A percentile compares a stretch with the other conserved stretches of the same genome.
Evolutionary conservation across 2,797 vertebrate genomes (phyloP).

Genomic region (Intellagama lesueurii): DNA sequence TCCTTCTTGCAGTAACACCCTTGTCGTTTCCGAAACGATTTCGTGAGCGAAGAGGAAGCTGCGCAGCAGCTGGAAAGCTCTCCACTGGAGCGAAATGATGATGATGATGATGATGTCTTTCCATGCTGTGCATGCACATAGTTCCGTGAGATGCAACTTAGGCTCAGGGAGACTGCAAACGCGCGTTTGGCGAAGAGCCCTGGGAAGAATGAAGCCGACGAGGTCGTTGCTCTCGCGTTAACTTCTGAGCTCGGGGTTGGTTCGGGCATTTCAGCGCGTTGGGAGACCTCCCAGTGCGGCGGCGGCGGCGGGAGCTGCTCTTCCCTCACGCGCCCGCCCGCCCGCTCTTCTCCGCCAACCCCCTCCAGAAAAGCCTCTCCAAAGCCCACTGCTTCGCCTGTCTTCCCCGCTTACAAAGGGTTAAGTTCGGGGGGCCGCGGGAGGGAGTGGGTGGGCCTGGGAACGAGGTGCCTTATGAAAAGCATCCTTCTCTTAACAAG

Average conservation of each 20-base stretch:
- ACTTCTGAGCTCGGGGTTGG: background rate
- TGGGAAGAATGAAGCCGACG: background rate
- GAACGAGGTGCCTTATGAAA: background rate
- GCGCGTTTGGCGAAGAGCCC: background rate
- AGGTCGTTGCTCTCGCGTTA: background rate
- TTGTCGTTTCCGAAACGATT: too few species aligned
- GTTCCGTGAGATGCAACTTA: background rate
- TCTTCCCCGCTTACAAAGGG: slow-evolving; percentile 4
- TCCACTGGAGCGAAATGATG: too few species aligned
- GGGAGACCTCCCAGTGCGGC: background rate
- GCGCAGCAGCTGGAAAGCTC: background rate
- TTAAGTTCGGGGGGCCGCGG: background rate
- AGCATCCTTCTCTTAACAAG: slow-evolving; percentile 46
- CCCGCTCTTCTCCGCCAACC: background rate
- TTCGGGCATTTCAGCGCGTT: background rate
- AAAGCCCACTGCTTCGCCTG: background rate
- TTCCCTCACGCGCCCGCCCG: background rate
- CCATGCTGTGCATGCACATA: too few species aligned
- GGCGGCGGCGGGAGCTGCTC: background rate
- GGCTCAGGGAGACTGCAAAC: background rate
- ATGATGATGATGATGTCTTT: too few species aligned
- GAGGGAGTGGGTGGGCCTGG: background rate
- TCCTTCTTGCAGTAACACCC: background rate
- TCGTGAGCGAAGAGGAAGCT: background rate
- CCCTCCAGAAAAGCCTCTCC: slow-evolving; percentile 18